Evolutionary conservation across 1,140 invertebrate genomes (phyloP).

Genomic region (Oedothorax gibbosus): DNA sequence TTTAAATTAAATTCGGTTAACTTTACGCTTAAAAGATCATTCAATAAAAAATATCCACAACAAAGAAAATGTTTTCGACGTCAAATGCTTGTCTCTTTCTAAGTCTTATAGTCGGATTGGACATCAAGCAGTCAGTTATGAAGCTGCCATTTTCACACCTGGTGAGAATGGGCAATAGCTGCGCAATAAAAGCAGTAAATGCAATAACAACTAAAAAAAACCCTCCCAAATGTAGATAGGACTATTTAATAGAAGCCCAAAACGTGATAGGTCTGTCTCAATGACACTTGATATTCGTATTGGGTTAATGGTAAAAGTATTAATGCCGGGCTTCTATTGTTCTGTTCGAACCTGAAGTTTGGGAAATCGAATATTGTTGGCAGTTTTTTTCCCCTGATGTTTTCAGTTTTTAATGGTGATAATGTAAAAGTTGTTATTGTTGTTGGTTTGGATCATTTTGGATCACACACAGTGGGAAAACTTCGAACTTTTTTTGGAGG

Average conservation of each 20-base stretch:
- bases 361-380: constrained; percentile 32
- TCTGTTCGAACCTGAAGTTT: constrained; percentile 35
- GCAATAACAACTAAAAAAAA: background rate
- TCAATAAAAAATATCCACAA: no score
- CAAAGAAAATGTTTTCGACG: no score
- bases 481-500: no score
- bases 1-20: no score
- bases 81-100: no score
- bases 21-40: no score
- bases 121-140: no score
- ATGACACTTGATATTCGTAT: constrained; percentile 44
- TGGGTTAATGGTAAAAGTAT: constrained; percentile 23
- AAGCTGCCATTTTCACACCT: constrained; percentile 45
- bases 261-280: constrained; percentile 31
- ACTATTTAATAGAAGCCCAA: constrained; percentile 17
- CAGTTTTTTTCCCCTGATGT: constrained; percentile 1
- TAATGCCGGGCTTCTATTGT: constrained; percentile 43
- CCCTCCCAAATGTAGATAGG: background rate
- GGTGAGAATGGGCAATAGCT: constrained; percentile 1
- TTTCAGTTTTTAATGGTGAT: background rate
- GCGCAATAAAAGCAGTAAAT: background rate
- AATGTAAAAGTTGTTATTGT: constrained; percentile 22
- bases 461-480: no score
- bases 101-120: no score
- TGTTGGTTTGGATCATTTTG: background rate